Percentiles rank a stretch among this genome's conserved stretches.
These are phyloP conservation scores for Dasypogon diadema DNA, from an alignment of 2,888 invertebrate genomes.

Conservation along the genomic window DNA sequence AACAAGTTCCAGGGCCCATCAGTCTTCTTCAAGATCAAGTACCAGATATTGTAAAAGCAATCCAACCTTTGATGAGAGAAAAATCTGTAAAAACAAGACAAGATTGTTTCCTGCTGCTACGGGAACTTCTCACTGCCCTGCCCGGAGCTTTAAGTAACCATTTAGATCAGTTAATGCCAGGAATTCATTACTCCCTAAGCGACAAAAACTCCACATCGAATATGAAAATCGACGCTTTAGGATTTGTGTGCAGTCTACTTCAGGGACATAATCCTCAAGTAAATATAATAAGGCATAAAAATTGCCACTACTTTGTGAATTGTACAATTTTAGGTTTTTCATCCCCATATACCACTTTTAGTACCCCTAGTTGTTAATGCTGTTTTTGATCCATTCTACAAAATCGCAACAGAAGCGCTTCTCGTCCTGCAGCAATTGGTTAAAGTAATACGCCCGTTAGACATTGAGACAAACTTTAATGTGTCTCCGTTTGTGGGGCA, in stretches of 20 bases:
- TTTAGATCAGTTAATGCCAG: slow-evolving; percentile 86
- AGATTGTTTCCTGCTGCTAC: slow-evolving; percentile 90
- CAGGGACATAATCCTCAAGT: slow-evolving; percentile 66
- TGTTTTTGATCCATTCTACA: slow-evolving; percentile 97
- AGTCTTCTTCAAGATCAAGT: slow-evolving; percentile 74
- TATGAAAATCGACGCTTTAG: slow-evolving; percentile 97
- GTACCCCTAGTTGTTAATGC: slow-evolving; percentile 89
- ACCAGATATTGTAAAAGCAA: slow-evolving; percentile 85
- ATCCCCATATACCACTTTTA: slow-evolving; percentile 81
- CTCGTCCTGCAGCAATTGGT: slow-evolving; percentile 93
- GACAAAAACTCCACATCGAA: slow-evolving; percentile 96
- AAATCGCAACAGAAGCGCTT: slow-evolving; percentile 97
- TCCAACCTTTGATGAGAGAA: slow-evolving; percentile 87
- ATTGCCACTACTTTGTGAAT: neutral
- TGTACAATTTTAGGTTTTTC: slow-evolving; percentile 79
- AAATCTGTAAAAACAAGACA: slow-evolving; percentile 90
- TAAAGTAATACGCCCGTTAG: slow-evolving; percentile 86
- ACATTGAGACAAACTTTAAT: slow-evolving; percentile 73
- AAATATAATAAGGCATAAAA: slow-evolving; percentile 6
- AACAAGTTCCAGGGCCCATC: slow-evolving; percentile 80
- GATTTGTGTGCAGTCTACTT: slow-evolving; percentile 76
- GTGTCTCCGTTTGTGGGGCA: slow-evolving; percentile 82
- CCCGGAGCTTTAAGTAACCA: slow-evolving; percentile 90
- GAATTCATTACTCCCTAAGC: slow-evolving; percentile 87
- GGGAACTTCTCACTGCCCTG: slow-evolving; percentile 88